phyloP scores from a whole-genome alignment of 1,140 invertebrate genomes.

The Panonychus citri region DNA sequence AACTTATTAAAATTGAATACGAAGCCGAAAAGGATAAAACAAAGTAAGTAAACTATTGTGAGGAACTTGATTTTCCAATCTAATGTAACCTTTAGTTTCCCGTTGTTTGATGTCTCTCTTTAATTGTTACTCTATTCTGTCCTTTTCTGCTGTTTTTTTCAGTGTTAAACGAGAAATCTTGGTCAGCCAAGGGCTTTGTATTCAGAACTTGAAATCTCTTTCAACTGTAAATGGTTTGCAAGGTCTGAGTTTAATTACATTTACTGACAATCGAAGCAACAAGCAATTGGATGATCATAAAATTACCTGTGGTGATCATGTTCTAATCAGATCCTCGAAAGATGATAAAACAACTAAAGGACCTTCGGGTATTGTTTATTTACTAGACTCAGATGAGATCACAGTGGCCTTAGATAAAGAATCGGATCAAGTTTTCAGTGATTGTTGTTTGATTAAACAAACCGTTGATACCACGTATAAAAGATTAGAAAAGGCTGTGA shows the following conservation, averaged over 20 bases:
- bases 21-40: no score
- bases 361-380: constrained; percentile 16
- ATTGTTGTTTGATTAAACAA: constrained; percentile 25
- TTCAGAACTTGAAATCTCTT: constrained; percentile 22
- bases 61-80: no score
- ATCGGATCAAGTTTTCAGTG: constrained; percentile 20
- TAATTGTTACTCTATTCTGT: no score
- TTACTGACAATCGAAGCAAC: constrained; percentile 19
- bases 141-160: no score
- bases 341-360: no score
- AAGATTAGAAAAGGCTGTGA: constrained; percentile 24
- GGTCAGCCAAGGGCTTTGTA: constrained; percentile 24
- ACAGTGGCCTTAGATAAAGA: constrained; percentile 25
- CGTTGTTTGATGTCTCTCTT: no score
- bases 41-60: no score
- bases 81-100: no score
- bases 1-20: no score
- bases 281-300: constrained; percentile 23
- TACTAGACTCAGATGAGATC: constrained; percentile 9
- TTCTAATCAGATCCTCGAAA: no score
- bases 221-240: constrained; percentile 24
- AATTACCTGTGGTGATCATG: constrained; percentile 28
- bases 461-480: constrained; percentile 30
- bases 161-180: no score
- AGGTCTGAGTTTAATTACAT: constrained; percentile 23